Base-by-base conservation (phyloP, 2,797 vertebrate species). In the Astyanax mexicanus region DNA sequence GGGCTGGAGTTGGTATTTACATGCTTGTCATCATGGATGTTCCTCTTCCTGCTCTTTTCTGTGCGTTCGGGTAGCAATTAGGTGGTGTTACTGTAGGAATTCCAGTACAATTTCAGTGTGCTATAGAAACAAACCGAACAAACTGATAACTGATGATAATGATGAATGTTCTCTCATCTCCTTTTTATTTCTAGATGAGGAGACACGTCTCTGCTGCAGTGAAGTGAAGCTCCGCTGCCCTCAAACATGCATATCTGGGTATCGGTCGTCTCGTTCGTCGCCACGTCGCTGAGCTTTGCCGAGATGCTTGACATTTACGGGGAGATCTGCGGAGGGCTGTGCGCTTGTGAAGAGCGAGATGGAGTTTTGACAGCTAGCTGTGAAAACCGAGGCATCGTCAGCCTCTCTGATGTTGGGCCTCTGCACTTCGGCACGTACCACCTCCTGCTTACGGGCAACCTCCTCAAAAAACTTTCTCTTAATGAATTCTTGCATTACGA, bases 231-330 rank as follows among this genome's bases (percentile, higher is more conserved):
- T 83, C 74, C 74, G 78, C 80, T 86, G 71, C 80, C 84, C 23
- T n/a, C 83, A 80, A 94, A 93, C 94, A 99, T 99, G 97, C 95
- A 95, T 95, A 94, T 95, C 92, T 97, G 96, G 96, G 94, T 97
- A 84, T 90, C 93, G 58, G 95, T 88, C 88, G 89, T 97, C 82
- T 91, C 90, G 3, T 95, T 96, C 85, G 92, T 94, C 91, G 91
- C 96, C 86, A 93, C 93, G 69, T 94, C 94, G 3, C 86, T 96
- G 83, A 93, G 94, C 58, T 92, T 93, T 81, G 93, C 87, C 83
- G 93, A 97, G 90, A 95, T 92, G 94, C 93, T 95, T 70, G 95
- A 94, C 83, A 93, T 93, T 91, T 95, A 97, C 90, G 97, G 96
- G 84, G 96, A 97, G 85, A 94, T 95, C 82, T 99, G 98, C 92